Evolutionary conservation across 1,140 invertebrate species (phyloP), one percentile per base, ranked within the genome.

Genomic region (Brachionus calyciflorus): DNA sequence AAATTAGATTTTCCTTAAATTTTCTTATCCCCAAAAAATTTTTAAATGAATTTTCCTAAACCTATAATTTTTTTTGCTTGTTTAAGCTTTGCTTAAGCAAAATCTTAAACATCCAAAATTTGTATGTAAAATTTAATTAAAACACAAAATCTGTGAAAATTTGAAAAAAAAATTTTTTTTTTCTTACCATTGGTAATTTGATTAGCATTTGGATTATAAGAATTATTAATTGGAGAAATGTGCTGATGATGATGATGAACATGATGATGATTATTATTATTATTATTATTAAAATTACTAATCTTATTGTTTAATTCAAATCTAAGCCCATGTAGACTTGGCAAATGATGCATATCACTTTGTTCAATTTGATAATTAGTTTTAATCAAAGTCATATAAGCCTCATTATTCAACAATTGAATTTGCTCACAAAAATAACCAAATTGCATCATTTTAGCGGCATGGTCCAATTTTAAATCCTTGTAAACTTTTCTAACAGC

Each of bases 341-440:
- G 65, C 26, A 70, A 49, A 7, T 44, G 49, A 26, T 76, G 37
- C 12, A 76, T n/a, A 41, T 55, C 49, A n/a, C 37, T 12, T 17
- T 28, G 51, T 5, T 53, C 44, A 30, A 73, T 26, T 41, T 41
- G 41, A 51, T 76, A 76, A 46, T 76, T 76, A 2, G 70, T 57
- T 28, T 76, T 76, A 9, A 76, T 55, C 26, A 76, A 28, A 14
- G 48, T 28, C 49, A 48, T 60, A 30, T 55, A 76, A 6, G 49
- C 30, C 3, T 76, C 70, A 46, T 53, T 55, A 21, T 48, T 60
- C 17, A 76, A 24, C 10, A 76, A 17, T 33, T 76, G 37, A 60
- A 76, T 76, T 28, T 55, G 49, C 1, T 55, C 37, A 60, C 48
- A 76, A 40, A 76, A 73, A 26, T 73, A 73, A 12, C 69, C 46